Evolutionary conservation across 2,797 vertebrate genomes (phyloP).

Genomic region (Agapornis canus): DNA sequence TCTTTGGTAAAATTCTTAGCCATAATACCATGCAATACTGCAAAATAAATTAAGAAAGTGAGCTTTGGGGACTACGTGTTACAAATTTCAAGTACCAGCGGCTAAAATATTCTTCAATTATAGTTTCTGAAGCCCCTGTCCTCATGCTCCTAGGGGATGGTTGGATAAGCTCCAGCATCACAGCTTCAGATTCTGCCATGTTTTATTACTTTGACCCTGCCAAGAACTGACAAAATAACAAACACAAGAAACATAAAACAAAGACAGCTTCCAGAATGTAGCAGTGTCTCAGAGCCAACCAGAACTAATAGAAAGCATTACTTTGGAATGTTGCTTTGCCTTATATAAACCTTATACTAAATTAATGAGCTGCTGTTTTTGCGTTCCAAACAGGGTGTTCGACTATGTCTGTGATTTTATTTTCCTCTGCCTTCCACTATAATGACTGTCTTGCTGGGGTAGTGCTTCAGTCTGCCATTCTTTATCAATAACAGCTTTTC

Average conservation of each 20-base stretch:
- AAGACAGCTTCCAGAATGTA: background rate
- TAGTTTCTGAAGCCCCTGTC: background rate
- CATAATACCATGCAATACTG: background rate
- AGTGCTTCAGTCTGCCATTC: background rate
- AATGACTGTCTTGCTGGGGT: background rate
- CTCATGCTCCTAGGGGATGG: background rate
- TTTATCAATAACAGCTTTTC: slow-evolving; percentile 4
- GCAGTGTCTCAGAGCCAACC: background rate
- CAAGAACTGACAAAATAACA: background rate
- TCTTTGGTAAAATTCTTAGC: background rate
- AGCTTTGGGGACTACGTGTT: background rate
- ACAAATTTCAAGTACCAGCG: background rate
- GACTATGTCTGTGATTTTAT: background rate
- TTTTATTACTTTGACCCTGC: background rate
- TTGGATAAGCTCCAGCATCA: background rate
- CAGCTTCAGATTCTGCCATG: background rate
- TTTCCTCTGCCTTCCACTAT: background rate
- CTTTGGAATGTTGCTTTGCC: background rate
- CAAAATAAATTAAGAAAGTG: background rate
- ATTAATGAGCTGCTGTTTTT: background rate
- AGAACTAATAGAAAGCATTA: background rate
- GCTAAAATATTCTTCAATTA: background rate
- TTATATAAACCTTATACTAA: slow-evolving; percentile 5
- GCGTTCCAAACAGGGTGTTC: background rate
- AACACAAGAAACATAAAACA: background rate